Base-by-base conservation (phyloP, 2,888 invertebrate species). In the Physocephala rufipes region DNA sequence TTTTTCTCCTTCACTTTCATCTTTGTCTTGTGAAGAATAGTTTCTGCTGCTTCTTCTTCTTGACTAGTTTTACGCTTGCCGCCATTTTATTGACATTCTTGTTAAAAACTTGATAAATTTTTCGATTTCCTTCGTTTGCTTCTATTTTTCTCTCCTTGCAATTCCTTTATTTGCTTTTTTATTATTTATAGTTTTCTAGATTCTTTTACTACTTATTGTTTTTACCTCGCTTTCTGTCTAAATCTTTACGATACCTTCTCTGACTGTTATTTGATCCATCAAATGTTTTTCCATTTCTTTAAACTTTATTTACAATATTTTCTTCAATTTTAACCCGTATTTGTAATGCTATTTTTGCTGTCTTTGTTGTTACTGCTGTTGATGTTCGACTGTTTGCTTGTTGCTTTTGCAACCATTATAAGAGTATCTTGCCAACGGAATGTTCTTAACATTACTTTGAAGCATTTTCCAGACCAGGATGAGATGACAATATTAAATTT, bases 81-180 rank as follows among this genome's bases (percentile, higher is more conserved):
- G n/a, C 51, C 28, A 30, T 55, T 66, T 66, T 66, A 66, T 66
- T 66, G 66, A 66, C 66, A 66, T 66, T 66, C 36, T 66, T 66
- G 36, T 36, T 55, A 55, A 66, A 66, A 66, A 53, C 16, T 66
- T 53, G 24, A 36, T 53, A 53, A 55, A 55, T 66, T 24, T 58
- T 58, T 58, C 21, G 55, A 55, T 28, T 24, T 58, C 5, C 28
- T 49, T 19, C 3, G 2, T n/a, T 2, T 49, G 49, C 4, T 49
- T 49, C 16, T 49, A 12, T 49, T 49, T 2, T 49, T 49, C 9
- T 36, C 9, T 36, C 9, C 9, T 36, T 4, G 36, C 36, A 36
- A 36, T 36, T 36, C 9, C 9, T n/a, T n/a, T n/a, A n/a, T n/a
- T n/a, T n/a, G n/a, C n/a, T 36, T 36, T 36, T 36, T 36, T 36